Conservation (phyloP, 1,140 invertebrate species). For the Centruroides vittatus region DNA sequence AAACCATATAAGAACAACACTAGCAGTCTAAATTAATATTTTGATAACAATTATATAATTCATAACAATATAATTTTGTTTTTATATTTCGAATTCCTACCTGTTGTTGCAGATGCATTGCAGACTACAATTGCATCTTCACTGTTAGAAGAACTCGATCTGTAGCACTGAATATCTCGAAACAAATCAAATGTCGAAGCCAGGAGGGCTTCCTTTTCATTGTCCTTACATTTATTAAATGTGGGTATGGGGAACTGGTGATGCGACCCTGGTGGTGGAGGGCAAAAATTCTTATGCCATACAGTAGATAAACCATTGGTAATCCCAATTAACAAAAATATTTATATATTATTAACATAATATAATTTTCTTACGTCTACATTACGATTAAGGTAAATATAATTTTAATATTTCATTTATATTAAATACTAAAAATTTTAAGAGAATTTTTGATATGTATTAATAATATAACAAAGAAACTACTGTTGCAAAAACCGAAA, state of each 20-base stretch:
- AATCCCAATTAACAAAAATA: no score
- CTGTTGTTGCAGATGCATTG: background rate
- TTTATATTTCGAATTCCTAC: background rate
- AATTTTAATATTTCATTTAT: no score
- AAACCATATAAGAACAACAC: no score
- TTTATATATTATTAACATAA: no score
- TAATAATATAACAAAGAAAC: no score
- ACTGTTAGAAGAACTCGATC: background rate
- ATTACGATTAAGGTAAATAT: no score
- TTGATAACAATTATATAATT: no score
- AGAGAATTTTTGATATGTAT: no score
- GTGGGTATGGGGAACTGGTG: background rate
- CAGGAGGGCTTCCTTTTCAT: background rate
- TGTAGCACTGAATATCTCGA: background rate
- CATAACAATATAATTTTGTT: background rate
- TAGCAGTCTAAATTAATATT: no score
- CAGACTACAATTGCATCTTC: background rate
- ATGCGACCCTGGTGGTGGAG: background rate
- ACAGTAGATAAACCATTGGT: background rate
- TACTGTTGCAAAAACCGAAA: no score
- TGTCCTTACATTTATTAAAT: background rate
- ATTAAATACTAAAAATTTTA: no score
- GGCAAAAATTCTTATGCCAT: background rate
- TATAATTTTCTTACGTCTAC: no score
- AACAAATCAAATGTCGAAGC: background rate